phyloP scores from a whole-genome alignment of 2,113 vertebrate species.

The Empidonax alnorum region DNA sequence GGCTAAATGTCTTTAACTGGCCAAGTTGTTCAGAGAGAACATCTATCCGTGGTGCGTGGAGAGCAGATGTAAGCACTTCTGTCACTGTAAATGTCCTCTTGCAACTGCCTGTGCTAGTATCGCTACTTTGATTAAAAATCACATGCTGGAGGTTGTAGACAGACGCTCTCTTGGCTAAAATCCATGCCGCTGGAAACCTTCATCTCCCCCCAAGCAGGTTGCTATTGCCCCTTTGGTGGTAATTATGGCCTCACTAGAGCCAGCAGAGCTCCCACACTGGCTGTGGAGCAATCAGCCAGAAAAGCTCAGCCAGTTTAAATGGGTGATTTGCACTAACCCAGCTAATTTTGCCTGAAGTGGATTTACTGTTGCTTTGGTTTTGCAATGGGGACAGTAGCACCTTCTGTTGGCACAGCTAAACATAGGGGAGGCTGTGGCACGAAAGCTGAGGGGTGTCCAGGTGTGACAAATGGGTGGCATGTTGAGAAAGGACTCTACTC shows the following conservation, averaged over 20 bases:
- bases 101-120: neutral
- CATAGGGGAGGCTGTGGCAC: neutral
- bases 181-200: neutral
- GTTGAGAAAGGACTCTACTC: neutral
- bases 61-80: neutral
- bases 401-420: neutral
- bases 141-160: neutral
- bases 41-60: accelerated
- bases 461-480: neutral
- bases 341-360: constrained; percentile 19
- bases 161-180: neutral
- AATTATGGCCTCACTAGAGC: neutral
- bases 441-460: neutral
- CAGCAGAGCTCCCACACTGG: neutral
- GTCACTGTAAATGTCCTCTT: neutral
- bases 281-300: constrained; percentile 28
- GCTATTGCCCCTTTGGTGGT: neutral
- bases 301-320: constrained; percentile 16
- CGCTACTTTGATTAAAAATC: constrained; percentile 15
- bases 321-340: constrained; percentile 9
- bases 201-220: neutral
- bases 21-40: neutral
- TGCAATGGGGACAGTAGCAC: neutral
- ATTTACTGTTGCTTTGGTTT: constrained; percentile 24
- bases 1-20: neutral